Evolutionary conservation across 2,113 vertebrate genomes (phyloP), one percentile per base, ranked within the genome.

Genomic region (Labrus mixtus): DNA sequence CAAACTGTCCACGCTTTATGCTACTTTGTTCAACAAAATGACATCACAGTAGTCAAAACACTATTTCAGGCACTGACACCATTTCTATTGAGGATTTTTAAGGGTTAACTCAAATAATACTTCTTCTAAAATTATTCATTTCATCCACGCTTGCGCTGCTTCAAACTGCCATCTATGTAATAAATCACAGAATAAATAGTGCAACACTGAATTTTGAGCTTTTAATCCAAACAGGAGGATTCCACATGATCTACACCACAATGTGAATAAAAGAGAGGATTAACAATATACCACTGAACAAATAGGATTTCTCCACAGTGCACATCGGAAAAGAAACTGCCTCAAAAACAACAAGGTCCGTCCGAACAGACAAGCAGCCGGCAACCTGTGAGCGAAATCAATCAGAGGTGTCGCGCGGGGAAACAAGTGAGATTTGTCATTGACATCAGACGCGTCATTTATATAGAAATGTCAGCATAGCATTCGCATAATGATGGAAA

Each of bases 401-500:
- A 89, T 93, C 91, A 93, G 51, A 0, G 48, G 45, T 77, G 91
- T 84, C 87, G 73, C 70, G 10, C 54, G 9, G 58, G 33, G 73
- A 83, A 91, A 80, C 74, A 67, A 84, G 87, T 46, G 64, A 83
- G 70, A 92, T 94, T 82, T 85, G 82, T 93, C 93, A 94, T 29
- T 73, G 82, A 73, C 88, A 76, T 84, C 79, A 59, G 86, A 84
- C 84, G 33, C 73, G 73, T 93, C 90, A 88, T 92, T 93, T 92
- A 86, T 91, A 90, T 78, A 82, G 87, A 89, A 93, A 91, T 88
- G 88, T 92, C 93, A 92, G 91, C 87, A 61, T 57, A 33, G 81
- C 82, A 78, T 91, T 92, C 78, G 88, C 89, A 90, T 93, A 92
- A 92, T 91, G 90, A 93, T 84, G 85, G 90, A 87, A 87, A 90